phyloP scores from a whole-genome alignment of 2,888 invertebrate genomes.

The Drosophila formosana region DNA sequence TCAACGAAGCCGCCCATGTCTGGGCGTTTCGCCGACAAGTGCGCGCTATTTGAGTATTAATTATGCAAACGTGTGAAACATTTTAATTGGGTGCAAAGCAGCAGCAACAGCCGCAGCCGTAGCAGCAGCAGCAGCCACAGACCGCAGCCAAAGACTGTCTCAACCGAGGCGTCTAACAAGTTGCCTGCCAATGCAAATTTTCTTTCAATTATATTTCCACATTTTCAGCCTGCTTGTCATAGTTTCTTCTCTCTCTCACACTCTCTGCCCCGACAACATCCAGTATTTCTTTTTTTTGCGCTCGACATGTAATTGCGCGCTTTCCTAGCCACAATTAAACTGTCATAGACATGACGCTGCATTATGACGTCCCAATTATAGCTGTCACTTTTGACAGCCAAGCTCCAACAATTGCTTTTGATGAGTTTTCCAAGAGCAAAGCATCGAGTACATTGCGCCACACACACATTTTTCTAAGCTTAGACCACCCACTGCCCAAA shows the following conservation, averaged over 20 bases:
- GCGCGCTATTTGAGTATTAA: constrained; percentile 84
- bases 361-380: constrained; percentile 78
- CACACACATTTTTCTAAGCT: constrained; percentile 21
- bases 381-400: constrained; percentile 75
- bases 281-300: constrained; percentile 5
- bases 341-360: constrained; percentile 78
- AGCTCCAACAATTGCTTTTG: constrained; percentile 40
- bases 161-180: constrained; percentile 42
- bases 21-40: constrained; percentile 67
- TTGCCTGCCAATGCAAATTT: constrained; percentile 75
- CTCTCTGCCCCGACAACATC: neutral
- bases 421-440: constrained; percentile 56
- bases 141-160: constrained; percentile 20
- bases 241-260: constrained; percentile 15
- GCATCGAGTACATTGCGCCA: constrained; percentile 15
- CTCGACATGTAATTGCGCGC: constrained; percentile 76
- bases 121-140: constrained; percentile 26
- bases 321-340: constrained; percentile 80
- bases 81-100: constrained; percentile 84
- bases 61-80: constrained; percentile 85
- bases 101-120: constrained; percentile 24
- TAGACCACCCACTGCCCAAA: constrained; percentile 44
- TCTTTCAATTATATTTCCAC: constrained; percentile 71
- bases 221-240: constrained; percentile 31
- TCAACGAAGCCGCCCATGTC: constrained; percentile 20